phyloP scores from a whole-genome alignment of 2,113 vertebrate genomes.

The Corythornis cristatus region DNA sequence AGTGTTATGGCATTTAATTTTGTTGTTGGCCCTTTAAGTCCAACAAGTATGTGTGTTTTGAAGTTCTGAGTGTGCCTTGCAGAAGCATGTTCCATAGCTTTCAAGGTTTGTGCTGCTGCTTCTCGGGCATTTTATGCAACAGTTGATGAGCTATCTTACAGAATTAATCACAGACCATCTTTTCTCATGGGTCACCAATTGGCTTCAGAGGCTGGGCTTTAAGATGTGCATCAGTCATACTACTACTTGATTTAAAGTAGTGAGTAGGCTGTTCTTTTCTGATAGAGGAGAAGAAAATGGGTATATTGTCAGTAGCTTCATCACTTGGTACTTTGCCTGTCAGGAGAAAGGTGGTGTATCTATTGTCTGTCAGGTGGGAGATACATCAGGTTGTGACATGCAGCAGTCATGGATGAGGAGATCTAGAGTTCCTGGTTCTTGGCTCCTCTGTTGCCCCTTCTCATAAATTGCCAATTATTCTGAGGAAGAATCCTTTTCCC shows the following conservation, averaged over 20 bases:
- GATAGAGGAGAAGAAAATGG: neutral
- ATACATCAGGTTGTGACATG: neutral
- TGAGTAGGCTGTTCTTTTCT: neutral
- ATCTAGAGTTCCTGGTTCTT: neutral
- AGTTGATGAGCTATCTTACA: neutral
- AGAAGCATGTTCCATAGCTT: constrained; percentile 46
- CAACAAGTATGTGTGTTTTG: constrained; percentile 20
- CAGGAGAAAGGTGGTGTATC: neutral
- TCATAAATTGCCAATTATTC: neutral
- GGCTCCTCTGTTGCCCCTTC: neutral
- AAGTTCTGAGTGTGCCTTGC: neutral
- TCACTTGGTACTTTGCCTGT: neutral
- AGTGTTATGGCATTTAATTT: neutral
- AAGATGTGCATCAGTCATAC: neutral
- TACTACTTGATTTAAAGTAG: neutral
- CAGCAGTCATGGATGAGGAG: neutral
- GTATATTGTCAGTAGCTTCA: neutral
- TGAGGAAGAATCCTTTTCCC: neutral
- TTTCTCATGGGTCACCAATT: neutral
- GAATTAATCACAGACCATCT: neutral
- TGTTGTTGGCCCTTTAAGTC: constrained; percentile 40
- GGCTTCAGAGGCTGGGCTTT: neutral
- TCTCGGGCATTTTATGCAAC: neutral
- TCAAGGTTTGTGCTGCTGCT: constrained; percentile 19
- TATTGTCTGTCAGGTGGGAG: neutral